phyloP scores from a whole-genome alignment of 2,797 vertebrate species.

The Bradypodion pumilum region DNA sequence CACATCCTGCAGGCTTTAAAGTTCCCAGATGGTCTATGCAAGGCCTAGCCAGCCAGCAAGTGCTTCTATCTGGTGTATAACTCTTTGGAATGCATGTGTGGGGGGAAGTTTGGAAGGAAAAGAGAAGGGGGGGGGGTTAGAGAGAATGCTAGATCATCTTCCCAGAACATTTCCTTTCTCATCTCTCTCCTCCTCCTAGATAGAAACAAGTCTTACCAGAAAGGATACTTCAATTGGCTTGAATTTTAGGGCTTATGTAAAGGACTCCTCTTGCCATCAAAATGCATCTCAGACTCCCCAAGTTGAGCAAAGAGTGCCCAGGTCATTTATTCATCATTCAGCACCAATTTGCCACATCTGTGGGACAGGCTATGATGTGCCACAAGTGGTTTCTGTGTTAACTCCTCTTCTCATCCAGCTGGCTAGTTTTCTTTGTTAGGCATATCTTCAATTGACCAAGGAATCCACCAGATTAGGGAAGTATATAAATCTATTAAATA shows the following conservation, averaged over 20 bases:
- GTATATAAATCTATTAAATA: no score
- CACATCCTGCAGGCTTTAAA: conserved; percentile 56
- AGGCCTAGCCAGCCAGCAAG: conserved; percentile 59
- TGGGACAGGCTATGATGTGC: not conserved
- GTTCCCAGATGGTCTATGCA: conserved; percentile 67
- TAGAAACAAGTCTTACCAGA: conserved; percentile 67
- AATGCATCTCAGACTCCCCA: conserved; percentile 39
- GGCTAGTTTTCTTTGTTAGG: not conserved
- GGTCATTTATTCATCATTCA: not conserved
- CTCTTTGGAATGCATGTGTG: conserved; percentile 60
- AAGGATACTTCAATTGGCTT: conserved; percentile 56
- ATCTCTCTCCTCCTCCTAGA: conserved; percentile 65
- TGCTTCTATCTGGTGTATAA: conserved; percentile 70
- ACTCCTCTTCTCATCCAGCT: not conserved
- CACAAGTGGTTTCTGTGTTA: not conserved
- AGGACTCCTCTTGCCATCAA: conserved; percentile 39
- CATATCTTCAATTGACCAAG: not conserved
- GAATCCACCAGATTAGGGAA: no score
- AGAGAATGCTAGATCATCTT: conserved; percentile 67
- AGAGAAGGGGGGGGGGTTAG: conserved; percentile 31
- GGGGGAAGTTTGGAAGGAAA: conserved; percentile 52
- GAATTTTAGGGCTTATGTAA: conserved; percentile 43
- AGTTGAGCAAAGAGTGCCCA: not conserved
- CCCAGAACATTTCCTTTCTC: conserved; percentile 68
- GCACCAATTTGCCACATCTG: not conserved